phyloP scores from a whole-genome alignment of 2,888 invertebrate species.

The Epiblema foenella region DNA sequence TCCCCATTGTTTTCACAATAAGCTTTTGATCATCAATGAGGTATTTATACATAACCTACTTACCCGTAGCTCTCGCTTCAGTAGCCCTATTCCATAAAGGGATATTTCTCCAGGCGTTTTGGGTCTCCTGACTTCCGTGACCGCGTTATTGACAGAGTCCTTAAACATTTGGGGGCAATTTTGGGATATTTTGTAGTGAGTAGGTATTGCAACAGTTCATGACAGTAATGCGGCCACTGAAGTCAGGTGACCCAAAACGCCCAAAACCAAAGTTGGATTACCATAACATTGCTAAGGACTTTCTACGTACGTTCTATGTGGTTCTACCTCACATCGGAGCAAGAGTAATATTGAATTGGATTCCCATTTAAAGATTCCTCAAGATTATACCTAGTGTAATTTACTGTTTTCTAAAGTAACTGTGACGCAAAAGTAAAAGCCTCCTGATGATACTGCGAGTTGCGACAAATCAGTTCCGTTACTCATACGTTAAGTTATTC shows the following conservation, averaged over 20 bases:
- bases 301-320: no score
- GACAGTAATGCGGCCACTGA: no score
- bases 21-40: background rate
- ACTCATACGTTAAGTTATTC: conserved; percentile 33
- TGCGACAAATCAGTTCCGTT: conserved; percentile 37
- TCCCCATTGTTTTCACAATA: conserved; percentile 8
- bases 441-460: conserved; percentile 8
- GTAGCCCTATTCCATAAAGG: background rate
- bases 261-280: no score
- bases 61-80: background rate
- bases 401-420: conserved; percentile 6
- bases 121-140: no score
- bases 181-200: no score
- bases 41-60: background rate
- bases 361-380: background rate
- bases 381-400: background rate
- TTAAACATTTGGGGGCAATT: no score
- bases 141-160: no score
- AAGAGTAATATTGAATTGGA: background rate
- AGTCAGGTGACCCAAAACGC: no score
- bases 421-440: conserved; percentile 33
- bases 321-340: no score
- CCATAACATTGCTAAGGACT: no score
- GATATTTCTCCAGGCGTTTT: no score
- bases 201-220: no score